phyloP scores from a whole-genome alignment of 2,888 invertebrate genomes.

The Nipponacmea schrenckii region DNA sequence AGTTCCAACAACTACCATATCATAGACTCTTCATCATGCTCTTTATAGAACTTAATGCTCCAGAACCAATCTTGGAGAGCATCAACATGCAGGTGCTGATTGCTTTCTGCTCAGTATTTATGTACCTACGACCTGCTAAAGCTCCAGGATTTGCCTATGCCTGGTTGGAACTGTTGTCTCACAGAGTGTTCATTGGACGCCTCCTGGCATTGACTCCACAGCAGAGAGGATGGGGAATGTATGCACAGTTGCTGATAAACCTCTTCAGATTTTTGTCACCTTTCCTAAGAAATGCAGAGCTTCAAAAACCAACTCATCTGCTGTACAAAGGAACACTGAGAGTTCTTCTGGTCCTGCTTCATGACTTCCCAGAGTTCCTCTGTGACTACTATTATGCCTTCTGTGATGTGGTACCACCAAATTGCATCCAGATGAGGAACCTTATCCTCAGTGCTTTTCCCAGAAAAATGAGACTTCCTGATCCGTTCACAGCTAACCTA shows the following conservation, averaged over 20 bases:
- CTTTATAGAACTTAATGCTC: constrained; percentile 93
- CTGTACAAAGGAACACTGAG: constrained; percentile 92
- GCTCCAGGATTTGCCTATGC: constrained; percentile 98
- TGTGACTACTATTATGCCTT: constrained; percentile 99
- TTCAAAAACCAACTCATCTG: constrained; percentile 91
- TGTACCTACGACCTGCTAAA: constrained; percentile 89
- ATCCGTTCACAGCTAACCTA: constrained; percentile 97
- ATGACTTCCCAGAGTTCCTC: constrained; percentile 99
- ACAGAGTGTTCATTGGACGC: constrained; percentile 93
- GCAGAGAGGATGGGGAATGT: constrained; percentile 97
- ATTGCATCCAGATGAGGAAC: constrained; percentile 98
- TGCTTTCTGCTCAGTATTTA: constrained; percentile 88
- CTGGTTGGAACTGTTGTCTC: constrained; percentile 97
- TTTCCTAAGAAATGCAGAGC: constrained; percentile 94
- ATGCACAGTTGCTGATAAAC: constrained; percentile 93
- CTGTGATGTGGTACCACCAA: constrained; percentile 98
- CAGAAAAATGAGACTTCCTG: constrained; percentile 95
- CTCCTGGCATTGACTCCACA: constrained; percentile 81
- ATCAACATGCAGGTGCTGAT: constrained; percentile 90
- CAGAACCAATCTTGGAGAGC: constrained; percentile 85
- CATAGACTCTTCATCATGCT: constrained; percentile 96
- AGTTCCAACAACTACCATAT: constrained; percentile 97
- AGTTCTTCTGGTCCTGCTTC: constrained; percentile 91
- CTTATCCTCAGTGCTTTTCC: constrained; percentile 98
- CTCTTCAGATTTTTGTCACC: constrained; percentile 97